These are phyloP conservation scores for Keiferia lycopersicella DNA, from an alignment of 2,888 invertebrate species.

Conservation along the genomic window DNA sequence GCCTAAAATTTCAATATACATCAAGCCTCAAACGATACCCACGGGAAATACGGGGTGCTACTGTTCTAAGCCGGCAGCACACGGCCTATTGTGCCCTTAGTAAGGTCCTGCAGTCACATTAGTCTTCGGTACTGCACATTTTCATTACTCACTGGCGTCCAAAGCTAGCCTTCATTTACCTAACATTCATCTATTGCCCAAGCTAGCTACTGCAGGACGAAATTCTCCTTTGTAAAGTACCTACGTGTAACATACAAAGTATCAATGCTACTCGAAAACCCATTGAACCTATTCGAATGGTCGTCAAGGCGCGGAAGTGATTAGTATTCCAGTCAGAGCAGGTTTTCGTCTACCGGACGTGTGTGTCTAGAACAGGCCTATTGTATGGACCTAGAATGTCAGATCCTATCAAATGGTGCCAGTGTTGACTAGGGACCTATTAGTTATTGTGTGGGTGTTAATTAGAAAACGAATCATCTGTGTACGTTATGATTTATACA, in stretches of 20 bases:
- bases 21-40: too few species aligned
- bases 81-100: too few species aligned
- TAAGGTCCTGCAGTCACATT: too few species aligned
- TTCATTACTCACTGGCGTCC: too few species aligned
- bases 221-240: background rate
- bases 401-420: background rate
- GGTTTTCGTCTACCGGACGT: slow-evolving; percentile 34
- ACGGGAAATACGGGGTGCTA: too few species aligned
- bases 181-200: too few species aligned
- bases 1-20: too few species aligned
- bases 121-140: too few species aligned
- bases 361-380: slow-evolving; percentile 15
- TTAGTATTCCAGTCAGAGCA: slow-evolving; percentile 33
- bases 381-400: slow-evolving; percentile 16
- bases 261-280: background rate
- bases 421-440: background rate
- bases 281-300: background rate
- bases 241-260: background rate
- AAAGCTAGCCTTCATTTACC: too few species aligned
- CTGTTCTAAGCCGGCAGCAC: too few species aligned
- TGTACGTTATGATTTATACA: background rate
- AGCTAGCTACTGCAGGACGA: background rate
- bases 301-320: slow-evolving; percentile 30
- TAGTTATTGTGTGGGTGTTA: background rate
- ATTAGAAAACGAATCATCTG: background rate